These are phyloP conservation scores for Monomorium pharaonis DNA, from an alignment of 1,140 invertebrate species.

Conservation along the genomic window DNA sequence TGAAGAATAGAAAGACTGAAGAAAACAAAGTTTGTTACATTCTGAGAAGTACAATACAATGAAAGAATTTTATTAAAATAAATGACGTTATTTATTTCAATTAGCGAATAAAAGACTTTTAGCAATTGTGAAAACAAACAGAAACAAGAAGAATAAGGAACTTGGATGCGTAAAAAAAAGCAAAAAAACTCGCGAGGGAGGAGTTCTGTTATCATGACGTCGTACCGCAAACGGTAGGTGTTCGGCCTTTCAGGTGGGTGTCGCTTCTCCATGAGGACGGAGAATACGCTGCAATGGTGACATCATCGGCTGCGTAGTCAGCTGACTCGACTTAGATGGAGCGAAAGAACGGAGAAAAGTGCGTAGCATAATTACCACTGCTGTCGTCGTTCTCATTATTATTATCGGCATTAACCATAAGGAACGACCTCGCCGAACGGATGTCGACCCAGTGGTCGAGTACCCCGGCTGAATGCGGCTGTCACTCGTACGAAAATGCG, in stretches of 20 bases:
- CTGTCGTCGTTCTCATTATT: conserved; percentile 57
- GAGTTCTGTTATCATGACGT: conserved; percentile 71
- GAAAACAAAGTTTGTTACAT: neutral
- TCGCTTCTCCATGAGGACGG: conserved; percentile 63
- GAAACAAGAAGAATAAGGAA: neutral
- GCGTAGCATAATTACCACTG: conserved; percentile 51
- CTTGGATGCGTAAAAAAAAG: conserved; percentile 7
- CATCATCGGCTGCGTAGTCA: conserved; percentile 82
- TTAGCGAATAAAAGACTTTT: neutral
- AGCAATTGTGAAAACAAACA: neutral
- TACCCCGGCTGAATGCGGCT: neutral
- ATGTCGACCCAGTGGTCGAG: conserved; percentile 57
- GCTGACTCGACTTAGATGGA: conserved; percentile 85
- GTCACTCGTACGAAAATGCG: conserved; percentile 44
- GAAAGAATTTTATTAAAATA: neutral
- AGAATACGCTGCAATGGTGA: conserved; percentile 80
- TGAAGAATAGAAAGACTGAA: neutral
- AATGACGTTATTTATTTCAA: neutral
- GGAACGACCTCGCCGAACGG: conserved; percentile 69
- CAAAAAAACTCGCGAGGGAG: conserved; percentile 43
- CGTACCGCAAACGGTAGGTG: conserved; percentile 72
- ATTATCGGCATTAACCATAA: conserved; percentile 56
- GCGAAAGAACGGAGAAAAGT: conserved; percentile 82
- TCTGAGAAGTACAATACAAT: neutral
- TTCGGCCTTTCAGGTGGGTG: conserved; percentile 77